Conservation (phyloP, 2,888 invertebrate genomes). For the Torymus texanus region DNA sequence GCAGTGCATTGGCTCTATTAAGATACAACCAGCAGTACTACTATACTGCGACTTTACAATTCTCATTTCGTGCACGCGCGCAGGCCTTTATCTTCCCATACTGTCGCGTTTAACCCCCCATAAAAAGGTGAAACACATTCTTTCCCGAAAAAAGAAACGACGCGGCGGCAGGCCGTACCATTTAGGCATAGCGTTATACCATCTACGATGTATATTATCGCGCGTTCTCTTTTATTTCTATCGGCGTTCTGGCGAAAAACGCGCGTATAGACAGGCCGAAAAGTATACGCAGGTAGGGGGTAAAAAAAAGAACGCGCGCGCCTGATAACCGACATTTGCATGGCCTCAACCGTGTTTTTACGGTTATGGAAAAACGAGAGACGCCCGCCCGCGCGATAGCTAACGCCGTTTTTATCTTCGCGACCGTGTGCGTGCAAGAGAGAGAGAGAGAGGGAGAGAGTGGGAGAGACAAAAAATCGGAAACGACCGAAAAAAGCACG, state of each 20-base stretch:
- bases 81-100: no score
- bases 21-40: no score
- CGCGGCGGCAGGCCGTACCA: background rate
- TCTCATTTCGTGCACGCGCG: no score
- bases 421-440: background rate
- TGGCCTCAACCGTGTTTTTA: constrained; percentile 33
- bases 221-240: constrained; percentile 26
- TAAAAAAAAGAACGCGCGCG: background rate
- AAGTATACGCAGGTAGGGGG: background rate
- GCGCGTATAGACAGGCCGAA: background rate
- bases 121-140: no score
- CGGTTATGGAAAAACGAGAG: constrained; percentile 36
- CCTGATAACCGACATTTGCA: constrained; percentile 34
- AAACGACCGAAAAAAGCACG: background rate
- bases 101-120: no score
- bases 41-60: no score
- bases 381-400: constrained; percentile 14
- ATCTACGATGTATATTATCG: constrained; percentile 1
- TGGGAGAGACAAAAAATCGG: constrained; percentile 8
- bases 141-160: background rate
- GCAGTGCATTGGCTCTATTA: no score
- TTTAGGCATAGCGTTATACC: no score
- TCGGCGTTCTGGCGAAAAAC: background rate
- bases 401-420: constrained; percentile 41
- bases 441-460: no score